Percentiles rank a stretch among this genome's conserved stretches.
Conservation (phyloP, 1,140 invertebrate species). For the Ooceraea biroi region DNA sequence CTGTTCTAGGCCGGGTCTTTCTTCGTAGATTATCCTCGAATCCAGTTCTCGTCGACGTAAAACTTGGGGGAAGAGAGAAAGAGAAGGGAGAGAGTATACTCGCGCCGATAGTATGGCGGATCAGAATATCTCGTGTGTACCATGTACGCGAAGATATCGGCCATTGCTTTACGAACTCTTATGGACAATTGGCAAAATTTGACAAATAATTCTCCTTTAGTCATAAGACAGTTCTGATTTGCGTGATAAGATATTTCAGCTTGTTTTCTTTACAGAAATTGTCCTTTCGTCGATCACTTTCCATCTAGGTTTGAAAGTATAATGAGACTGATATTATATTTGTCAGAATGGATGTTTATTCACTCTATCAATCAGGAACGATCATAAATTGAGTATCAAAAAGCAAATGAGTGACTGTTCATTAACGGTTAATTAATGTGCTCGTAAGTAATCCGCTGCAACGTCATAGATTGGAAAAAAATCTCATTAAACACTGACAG, state of each 20-base stretch:
- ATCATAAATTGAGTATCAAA: background rate
- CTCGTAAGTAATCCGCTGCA: background rate
- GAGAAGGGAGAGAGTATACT: background rate
- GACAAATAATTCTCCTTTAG: slow-evolving; percentile 5
- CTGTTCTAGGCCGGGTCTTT: slow-evolving; percentile 26
- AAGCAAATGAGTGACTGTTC: background rate
- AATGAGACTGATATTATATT: background rate
- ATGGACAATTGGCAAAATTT: background rate
- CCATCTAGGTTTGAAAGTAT: background rate
- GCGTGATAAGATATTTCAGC: background rate
- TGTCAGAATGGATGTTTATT: background rate
- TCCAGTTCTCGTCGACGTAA: background rate
- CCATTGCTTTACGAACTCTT: background rate
- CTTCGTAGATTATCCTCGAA: slow-evolving; percentile 24
- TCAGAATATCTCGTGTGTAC: background rate
- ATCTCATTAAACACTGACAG: slow-evolving; percentile 13
- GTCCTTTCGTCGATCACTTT: background rate
- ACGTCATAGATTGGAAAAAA: slow-evolving; percentile 6
- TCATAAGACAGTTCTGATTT: background rate
- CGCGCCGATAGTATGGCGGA: slow-evolving; percentile 21
- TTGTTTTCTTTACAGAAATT: background rate
- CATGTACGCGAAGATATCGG: background rate
- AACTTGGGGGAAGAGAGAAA: background rate
- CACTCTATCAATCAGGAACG: background rate
- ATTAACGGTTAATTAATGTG: slow-evolving; percentile 37